Evolutionary conservation across 2,797 vertebrate species (phyloP).

Genomic region (Acanthurus leucopareius): DNA sequence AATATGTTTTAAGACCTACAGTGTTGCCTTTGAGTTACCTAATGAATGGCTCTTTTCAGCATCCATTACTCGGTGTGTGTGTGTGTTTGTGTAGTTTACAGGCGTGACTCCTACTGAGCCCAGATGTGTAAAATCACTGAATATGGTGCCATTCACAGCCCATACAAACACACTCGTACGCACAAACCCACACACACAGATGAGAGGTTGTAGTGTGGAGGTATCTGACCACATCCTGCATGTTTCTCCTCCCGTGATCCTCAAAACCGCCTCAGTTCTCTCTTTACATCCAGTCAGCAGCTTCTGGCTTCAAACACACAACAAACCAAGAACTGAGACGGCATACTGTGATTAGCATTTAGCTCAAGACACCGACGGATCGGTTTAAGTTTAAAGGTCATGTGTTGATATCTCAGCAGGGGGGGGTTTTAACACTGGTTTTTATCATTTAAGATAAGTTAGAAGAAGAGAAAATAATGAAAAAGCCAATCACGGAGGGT

Average conservation of each 20-base stretch:
- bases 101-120: slow-evolving; percentile 71
- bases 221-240: slow-evolving; percentile 79
- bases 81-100: slow-evolving; percentile 69
- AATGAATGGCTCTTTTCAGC: slow-evolving; percentile 75
- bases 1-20: slow-evolving; percentile 33
- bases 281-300: slow-evolving; percentile 67
- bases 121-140: slow-evolving; percentile 74
- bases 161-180: slow-evolving; percentile 53
- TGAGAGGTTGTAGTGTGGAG: slow-evolving; percentile 68
- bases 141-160: slow-evolving; percentile 68
- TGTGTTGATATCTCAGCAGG: not conserved
- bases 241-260: slow-evolving; percentile 65
- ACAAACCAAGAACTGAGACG: slow-evolving; percentile 31
- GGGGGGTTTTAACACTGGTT: not conserved
- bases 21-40: slow-evolving; percentile 34
- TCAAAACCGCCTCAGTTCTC: slow-evolving; percentile 54
- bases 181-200: slow-evolving; percentile 41
- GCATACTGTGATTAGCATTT: too few species aligned
- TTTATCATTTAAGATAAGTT: not conserved
- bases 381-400: slow-evolving; percentile 32
- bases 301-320: slow-evolving; percentile 52
- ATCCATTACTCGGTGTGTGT: slow-evolving; percentile 46
- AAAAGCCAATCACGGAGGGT: not conserved
- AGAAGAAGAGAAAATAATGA: not conserved
- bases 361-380: too few species aligned